phyloP scores from a whole-genome alignment of 1,140 invertebrate genomes.

The Teleopsis dalmanni region DNA sequence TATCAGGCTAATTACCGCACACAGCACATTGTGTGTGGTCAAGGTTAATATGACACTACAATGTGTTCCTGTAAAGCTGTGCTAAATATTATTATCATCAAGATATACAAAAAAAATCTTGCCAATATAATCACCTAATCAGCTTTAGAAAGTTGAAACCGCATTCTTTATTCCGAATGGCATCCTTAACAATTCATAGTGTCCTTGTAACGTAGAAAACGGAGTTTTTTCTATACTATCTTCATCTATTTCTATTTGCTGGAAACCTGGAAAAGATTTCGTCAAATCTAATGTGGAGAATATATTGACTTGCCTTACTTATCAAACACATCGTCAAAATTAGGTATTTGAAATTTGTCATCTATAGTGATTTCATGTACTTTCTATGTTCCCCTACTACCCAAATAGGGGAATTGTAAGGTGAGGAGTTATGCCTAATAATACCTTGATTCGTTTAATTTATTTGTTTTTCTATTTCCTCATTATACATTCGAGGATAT shows the following conservation, averaged over 20 bases:
- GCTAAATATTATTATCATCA: too few species aligned
- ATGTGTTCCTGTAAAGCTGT: too few species aligned
- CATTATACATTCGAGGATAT: conserved; percentile 34
- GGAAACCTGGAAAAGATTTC: conserved; percentile 19
- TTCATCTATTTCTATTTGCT: conserved; percentile 16
- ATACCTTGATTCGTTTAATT: conserved; percentile 39
- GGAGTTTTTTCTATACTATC: conserved; percentile 18
- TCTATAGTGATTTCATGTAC: conserved; percentile 26
- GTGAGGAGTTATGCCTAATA: conserved; percentile 32
- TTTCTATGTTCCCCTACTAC: conserved; percentile 21
- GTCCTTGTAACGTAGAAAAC: conserved; percentile 15
- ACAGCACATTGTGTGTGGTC: too few species aligned
- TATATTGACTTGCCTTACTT: conserved; percentile 12
- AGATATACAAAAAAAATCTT: too few species aligned
- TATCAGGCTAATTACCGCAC: too few species aligned
- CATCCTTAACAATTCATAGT: too few species aligned
- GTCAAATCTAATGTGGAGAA: conserved; percentile 14
- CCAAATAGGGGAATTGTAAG: conserved; percentile 21
- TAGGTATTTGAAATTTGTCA: conserved; percentile 13
- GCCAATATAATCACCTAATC: too few species aligned
- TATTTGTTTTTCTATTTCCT: conserved; percentile 28
- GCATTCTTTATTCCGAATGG: too few species aligned
- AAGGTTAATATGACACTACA: too few species aligned
- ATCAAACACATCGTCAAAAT: conserved; percentile 8
- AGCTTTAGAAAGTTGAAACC: too few species aligned